Base-by-base conservation (phyloP, 1,140 invertebrate genomes). In the Carposina sasakii region DNA sequence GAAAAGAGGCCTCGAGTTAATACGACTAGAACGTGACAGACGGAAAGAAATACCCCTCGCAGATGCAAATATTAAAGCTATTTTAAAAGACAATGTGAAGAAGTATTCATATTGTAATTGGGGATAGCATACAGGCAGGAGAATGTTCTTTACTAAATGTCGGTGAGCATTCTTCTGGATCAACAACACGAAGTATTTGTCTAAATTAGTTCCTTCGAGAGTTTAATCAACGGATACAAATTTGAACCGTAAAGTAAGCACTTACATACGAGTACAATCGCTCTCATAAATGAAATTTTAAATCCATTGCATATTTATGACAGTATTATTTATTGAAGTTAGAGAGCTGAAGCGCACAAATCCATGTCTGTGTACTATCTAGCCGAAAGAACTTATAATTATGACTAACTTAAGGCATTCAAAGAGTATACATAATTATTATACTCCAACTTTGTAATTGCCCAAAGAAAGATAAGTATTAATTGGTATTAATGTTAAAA, bases 1-100 rank as follows among this genome's bases (percentile, higher is more conserved):
- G 3, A 90, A 86, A 72, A 87, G 86, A 21, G 90, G 91, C 19
- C 67, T 91, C 2, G 86, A 88, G 59, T 65, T 89, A 3, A 82
- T 91, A 24, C 81, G 87, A 57, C 81, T 88, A 50, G 89, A 90
- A 55, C 76, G 86, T 46, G 85, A 88, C 24, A 79, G 82, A 23
- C 76, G 86, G 33, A 71, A 76, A 55, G 78, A 83, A 41, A 41
- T 85, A 0, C 71, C 75, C 20, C 69, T 79, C 20, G 77, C 77
- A 0, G 67, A 75, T 13, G 60, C 59, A 2, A 79, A 82, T 28
- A 76, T 85, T 2, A 73, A 70, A 50, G 56, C 71, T 4, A 79
- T 85, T 15, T 31, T 85, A 13, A 82, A 78, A 55, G 69, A 75
- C 20, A 63, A 76, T 24, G 75, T 74, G 21, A 85, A 76, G 36